Evolutionary conservation across 2,888 invertebrate species (phyloP), one percentile per base, ranked within the genome.

Genomic region (Eudemis profundana): DNA sequence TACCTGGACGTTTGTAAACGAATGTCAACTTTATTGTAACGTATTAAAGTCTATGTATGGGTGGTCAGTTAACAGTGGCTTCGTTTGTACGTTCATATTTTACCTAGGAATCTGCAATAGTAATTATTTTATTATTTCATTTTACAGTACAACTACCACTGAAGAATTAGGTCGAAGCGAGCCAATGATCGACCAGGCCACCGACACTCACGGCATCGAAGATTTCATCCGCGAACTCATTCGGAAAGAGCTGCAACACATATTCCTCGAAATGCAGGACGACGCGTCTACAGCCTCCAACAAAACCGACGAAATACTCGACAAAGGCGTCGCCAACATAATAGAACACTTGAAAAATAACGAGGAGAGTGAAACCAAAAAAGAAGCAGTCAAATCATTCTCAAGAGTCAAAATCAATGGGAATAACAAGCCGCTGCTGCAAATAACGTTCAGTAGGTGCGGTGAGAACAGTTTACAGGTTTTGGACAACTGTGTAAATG

Each of bases 391-490:
- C 0, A 86, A 83, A 67, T 85, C 90, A 0, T 90, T 89, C 68
- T 92, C 91, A 0, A 73, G 86, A 10, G 83, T 91, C 0, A 92
- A 89, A 79, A 90, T 92, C 27, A 90, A 87, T 19, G 91, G 90
- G 0, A 92, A 90, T 64, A 90, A 90, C 66, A 92, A 92, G 63
- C 91, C 91, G 0, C 67, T 92, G 3, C 57, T 92, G 3, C 90
- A 90, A 50, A 91, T 92, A 42, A 90, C 89, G 2, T 92, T 92
- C 44, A 81, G 76, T 23, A 76, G 87, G 0, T 78, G 80, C 0
- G 90, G 90, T 0, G 91, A 92, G 70, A 91, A 90, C 38, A 87
- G 83, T 73, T 68, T 91, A 10, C 89, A 91, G 59, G 89, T 92
- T 0, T 57, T 91, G 62, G 91, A 92, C 59, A 87, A 86, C 51